These are phyloP conservation scores for Riparia riparia DNA, from an alignment of 2,113 vertebrate genomes.

Conservation along the genomic window DNA sequence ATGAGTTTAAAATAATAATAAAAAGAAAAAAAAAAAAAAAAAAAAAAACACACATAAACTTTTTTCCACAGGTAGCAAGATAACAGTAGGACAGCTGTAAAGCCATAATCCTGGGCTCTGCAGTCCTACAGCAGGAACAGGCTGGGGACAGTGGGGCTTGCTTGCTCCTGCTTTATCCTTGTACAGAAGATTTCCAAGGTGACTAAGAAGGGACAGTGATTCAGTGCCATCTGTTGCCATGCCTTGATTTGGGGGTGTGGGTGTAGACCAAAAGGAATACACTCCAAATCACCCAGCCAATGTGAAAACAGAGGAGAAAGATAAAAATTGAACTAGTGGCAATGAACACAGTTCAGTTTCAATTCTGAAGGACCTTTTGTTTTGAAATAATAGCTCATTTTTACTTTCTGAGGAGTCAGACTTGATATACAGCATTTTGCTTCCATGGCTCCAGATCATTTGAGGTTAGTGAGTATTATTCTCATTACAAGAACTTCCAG, in stretches of 20 bases:
- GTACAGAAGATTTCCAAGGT: not conserved
- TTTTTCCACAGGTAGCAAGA: too few relatives aligned
- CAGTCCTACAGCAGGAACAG: too few relatives aligned
- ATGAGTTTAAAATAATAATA: too few relatives aligned
- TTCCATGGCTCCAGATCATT: not conserved
- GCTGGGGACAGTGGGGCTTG: too few relatives aligned
- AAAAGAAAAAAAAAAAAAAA: too few relatives aligned
- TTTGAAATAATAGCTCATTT: not conserved
- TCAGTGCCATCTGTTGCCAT: accelerated
- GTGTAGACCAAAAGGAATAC: not conserved
- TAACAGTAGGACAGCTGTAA: too few relatives aligned
- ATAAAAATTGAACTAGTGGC: not conserved
- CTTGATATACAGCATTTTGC: not conserved
- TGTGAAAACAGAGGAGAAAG: not conserved
- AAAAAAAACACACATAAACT: too few relatives aligned
- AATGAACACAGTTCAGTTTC: not conserved
- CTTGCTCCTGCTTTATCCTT: too few relatives aligned
- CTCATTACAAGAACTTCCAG: not conserved
- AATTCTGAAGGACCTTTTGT: not conserved
- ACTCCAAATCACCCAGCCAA: not conserved
- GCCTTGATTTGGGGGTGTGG: accelerated
- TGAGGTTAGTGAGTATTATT: not conserved
- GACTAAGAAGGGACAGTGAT: too few relatives aligned
- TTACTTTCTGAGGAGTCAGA: not conserved
- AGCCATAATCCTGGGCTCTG: too few relatives aligned